A percentile compares a stretch with the other conserved stretches of the same genome.
Conservation (phyloP, 2,888 invertebrate genomes). For the Exocentrus adspersus region DNA sequence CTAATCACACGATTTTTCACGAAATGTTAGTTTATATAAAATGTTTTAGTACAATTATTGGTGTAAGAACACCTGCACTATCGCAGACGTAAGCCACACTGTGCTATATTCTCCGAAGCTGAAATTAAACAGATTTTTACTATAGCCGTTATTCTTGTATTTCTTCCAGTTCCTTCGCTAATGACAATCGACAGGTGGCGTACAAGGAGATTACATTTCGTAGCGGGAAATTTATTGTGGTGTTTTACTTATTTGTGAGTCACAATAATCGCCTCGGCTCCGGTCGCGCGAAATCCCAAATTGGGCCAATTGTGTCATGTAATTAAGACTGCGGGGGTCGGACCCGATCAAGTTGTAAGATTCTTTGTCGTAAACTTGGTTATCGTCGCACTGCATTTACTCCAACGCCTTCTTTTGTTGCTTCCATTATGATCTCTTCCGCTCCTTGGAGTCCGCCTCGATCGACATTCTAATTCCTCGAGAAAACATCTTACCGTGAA, state of each 20-base stretch:
- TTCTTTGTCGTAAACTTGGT: conserved; percentile 37
- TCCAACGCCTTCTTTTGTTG: conserved; percentile 42
- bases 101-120: too few species aligned
- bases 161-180: conserved; percentile 8
- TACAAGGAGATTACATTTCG: conserved; percentile 43
- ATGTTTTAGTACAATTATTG: too few species aligned
- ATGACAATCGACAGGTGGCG: conserved; percentile 45
- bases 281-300: conserved; percentile 40
- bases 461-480: background rate
- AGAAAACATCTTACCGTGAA: background rate
- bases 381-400: conserved; percentile 42
- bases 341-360: conserved; percentile 39
- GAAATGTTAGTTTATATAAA: too few species aligned
- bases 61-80: too few species aligned
- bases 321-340: conserved; percentile 45
- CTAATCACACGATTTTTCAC: too few species aligned
- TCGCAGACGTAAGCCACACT: too few species aligned
- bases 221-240: conserved; percentile 43
- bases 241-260: conserved; percentile 43
- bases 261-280: conserved; percentile 32
- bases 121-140: background rate
- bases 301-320: conserved; percentile 42
- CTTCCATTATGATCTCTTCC: conserved; percentile 39
- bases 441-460: conserved; percentile 22
- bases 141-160: background rate